These are phyloP conservation scores for Globia sparganii DNA, from an alignment of 2,888 invertebrate genomes.

Conservation along the genomic window DNA sequence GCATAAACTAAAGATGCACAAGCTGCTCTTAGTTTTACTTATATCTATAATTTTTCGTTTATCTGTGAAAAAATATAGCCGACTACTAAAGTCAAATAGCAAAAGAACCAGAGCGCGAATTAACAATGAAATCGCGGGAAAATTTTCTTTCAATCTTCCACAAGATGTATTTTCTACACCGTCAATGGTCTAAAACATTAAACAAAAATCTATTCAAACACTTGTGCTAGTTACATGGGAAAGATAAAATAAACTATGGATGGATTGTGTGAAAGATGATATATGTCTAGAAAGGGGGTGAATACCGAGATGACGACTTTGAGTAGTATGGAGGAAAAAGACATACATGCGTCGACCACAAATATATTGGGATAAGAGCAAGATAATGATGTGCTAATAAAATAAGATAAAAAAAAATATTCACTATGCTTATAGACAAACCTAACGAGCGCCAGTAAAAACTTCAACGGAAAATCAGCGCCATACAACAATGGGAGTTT, in stretches of 20 bases:
- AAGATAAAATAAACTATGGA: background rate
- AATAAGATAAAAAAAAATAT: background rate
- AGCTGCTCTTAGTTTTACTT: no score
- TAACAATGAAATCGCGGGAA: background rate
- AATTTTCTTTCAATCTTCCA: background rate
- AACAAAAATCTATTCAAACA: background rate
- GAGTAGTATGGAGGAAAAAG: background rate
- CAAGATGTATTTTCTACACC: background rate
- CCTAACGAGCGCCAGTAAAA: background rate
- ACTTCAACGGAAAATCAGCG: conserved; percentile 23
- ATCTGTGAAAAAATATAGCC: background rate
- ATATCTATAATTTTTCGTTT: no score
- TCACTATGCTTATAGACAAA: background rate
- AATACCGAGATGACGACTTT: background rate
- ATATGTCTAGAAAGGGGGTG: background rate
- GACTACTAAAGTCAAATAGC: background rate
- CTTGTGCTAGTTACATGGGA: no score
- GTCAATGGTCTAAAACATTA: background rate
- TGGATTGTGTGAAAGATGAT: background rate
- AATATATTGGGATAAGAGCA: background rate
- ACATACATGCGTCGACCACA: background rate
- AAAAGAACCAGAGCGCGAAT: background rate
- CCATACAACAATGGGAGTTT: conserved; percentile 48
- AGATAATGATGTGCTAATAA: background rate
- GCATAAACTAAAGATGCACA: no score